These are phyloP conservation scores for Corapipo altera DNA, from an alignment of 2,113 vertebrate species.

Conservation along the genomic window DNA sequence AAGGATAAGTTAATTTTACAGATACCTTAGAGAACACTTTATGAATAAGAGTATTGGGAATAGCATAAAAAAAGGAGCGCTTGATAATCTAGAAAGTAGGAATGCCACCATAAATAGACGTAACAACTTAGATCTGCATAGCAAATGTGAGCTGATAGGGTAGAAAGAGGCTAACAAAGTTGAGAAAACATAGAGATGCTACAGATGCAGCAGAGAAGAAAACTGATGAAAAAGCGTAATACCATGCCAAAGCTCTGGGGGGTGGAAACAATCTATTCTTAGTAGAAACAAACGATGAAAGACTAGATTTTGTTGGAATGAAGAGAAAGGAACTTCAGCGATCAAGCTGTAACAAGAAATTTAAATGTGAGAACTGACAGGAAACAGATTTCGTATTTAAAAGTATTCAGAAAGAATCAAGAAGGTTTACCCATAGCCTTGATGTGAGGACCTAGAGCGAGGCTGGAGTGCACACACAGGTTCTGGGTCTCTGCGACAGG, in stretches of 20 bases:
- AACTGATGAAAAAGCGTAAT: neutral
- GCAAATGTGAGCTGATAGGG: neutral
- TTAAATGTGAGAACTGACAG: neutral
- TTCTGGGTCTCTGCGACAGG: neutral
- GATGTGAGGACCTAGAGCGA: slow-evolving; percentile 15
- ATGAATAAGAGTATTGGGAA: neutral
- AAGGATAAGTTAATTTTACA: neutral
- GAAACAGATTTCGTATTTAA: neutral
- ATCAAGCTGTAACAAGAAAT: neutral
- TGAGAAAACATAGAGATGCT: neutral
- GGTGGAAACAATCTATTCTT: neutral
- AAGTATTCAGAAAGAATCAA: slow-evolving; percentile 28
- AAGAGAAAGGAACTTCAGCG: neutral
- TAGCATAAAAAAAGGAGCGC: neutral
- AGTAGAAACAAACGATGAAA: neutral
- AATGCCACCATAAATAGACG: neutral
- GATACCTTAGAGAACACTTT: neutral
- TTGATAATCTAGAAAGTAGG: neutral
- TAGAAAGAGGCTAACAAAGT: neutral
- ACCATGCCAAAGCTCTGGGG: neutral
- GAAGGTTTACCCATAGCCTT: slow-evolving; percentile 42
- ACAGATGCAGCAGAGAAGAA: neutral
- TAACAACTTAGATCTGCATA: neutral
- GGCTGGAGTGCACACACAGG: slow-evolving; percentile 28
- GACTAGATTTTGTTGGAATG: neutral